phyloP scores from a whole-genome alignment of 2,888 invertebrate species.

The Lissonota sp. region DNA sequence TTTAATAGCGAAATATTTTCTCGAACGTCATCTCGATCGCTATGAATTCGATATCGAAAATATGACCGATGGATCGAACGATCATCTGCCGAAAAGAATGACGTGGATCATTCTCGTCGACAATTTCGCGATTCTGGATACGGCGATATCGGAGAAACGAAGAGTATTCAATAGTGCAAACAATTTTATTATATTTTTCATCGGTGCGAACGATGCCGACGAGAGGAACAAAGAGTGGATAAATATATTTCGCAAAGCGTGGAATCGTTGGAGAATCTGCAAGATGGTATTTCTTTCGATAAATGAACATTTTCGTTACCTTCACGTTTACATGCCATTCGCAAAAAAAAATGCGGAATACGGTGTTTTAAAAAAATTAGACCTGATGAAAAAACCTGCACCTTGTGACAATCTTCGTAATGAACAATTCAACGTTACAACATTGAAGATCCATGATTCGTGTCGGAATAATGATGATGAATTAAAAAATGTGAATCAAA shows the following conservation, averaged over 20 bases:
- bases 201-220: constrained; percentile 1
- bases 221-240: not conserved
- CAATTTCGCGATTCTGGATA: constrained; percentile 43
- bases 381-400: constrained; percentile 23
- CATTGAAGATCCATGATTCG: not conserved
- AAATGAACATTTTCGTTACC: constrained; percentile 67
- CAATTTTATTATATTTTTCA: constrained; percentile 67
- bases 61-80: not conserved
- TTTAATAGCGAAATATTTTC: constrained; percentile 48
- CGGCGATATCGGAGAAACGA: constrained; percentile 47
- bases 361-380: constrained; percentile 59
- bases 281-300: constrained; percentile 49
- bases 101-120: constrained; percentile 70
- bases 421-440: not conserved
- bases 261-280: constrained; percentile 66
- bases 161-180: constrained; percentile 64
- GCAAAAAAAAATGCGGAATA: constrained; percentile 36
- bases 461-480: not conserved
- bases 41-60: constrained; percentile 60
- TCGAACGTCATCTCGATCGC: constrained; percentile 31
- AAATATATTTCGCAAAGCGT: constrained; percentile 61
- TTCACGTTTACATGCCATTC: constrained; percentile 69
- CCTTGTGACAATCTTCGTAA: not conserved
- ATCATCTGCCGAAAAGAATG: constrained; percentile 32
- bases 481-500: not conserved